phyloP scores from a whole-genome alignment of 2,113 vertebrate genomes.

The Lycaon pictus region DNA sequence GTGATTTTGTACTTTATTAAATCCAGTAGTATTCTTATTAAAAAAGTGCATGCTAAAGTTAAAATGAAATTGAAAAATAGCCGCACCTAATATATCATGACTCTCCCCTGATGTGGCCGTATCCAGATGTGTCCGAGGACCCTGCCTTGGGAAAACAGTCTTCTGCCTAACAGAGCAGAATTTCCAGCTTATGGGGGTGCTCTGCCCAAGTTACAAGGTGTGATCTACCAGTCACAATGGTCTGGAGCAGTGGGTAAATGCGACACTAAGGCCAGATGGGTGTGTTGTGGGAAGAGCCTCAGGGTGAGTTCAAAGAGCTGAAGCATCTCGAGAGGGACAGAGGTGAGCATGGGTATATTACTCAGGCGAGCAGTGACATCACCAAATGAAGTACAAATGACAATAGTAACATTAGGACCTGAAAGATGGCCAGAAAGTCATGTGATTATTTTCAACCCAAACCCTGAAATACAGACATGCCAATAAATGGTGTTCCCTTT shows the following conservation, averaged over 20 bases:
- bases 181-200: not conserved
- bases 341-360: accelerated
- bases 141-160: not conserved
- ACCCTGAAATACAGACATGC: not conserved
- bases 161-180: not conserved
- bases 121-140: not conserved
- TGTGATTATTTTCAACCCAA: not conserved
- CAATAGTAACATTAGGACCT: not conserved
- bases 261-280: not conserved
- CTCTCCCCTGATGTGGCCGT: not conserved
- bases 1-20: not conserved
- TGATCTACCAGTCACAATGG: too few species aligned
- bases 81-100: not conserved
- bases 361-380: not conserved
- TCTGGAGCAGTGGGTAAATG: too few species aligned
- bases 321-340: not conserved
- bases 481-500: not conserved
- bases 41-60: constrained; percentile 28
- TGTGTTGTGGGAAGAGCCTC: not conserved
- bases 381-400: not conserved
- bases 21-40: not conserved
- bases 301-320: not conserved
- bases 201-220: not conserved
- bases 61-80: constrained; percentile 1
- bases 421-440: not conserved